Percentiles rank a stretch among this genome's conserved stretches.
Conservation (phyloP, 2,888 invertebrate genomes). For the Hymenopus coronatus region DNA sequence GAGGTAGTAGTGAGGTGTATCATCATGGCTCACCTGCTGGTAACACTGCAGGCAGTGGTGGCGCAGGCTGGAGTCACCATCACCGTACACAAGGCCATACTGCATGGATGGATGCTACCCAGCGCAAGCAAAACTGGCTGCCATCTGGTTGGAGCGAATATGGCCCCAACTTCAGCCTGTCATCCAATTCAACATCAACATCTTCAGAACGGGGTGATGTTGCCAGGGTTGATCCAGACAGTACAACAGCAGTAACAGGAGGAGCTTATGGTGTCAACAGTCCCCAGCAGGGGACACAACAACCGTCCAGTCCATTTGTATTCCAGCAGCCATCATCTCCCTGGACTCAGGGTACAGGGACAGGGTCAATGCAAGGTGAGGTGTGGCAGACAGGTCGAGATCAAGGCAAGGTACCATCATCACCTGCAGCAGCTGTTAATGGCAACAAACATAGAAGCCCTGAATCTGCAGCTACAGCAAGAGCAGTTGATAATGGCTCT, state of each 20-base stretch:
- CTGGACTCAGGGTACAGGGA: constrained; percentile 10
- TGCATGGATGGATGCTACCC: constrained; percentile 44
- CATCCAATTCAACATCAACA: neutral
- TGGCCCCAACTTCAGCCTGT: constrained; percentile 14
- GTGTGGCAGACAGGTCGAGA: neutral
- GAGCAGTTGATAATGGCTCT: neutral
- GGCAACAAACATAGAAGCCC: constrained; percentile 18
- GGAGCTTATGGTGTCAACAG: constrained; percentile 23
- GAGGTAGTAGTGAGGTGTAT: constrained; percentile 20
- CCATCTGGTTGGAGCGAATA: constrained; percentile 38
- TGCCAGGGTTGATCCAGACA: constrained; percentile 64
- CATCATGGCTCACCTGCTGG: constrained; percentile 20
- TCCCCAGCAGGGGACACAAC: constrained; percentile 13
- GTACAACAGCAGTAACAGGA: constrained; percentile 54
- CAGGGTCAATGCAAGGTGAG: neutral
- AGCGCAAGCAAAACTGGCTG: constrained; percentile 46
- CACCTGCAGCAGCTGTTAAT: neutral
- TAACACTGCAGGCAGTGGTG: neutral
- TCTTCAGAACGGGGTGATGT: constrained; percentile 13
- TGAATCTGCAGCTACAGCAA: neutral
- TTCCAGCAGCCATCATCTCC: constrained; percentile 32
- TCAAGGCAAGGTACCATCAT: constrained; percentile 10
- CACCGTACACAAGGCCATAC: constrained; percentile 16
- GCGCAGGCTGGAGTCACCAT: constrained; percentile 12
- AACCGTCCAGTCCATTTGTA: constrained; percentile 31